Evolutionary conservation across 2,113 vertebrate genomes (phyloP), one percentile per base, ranked within the genome.

Genomic region (Stigmatopora nigra): DNA sequence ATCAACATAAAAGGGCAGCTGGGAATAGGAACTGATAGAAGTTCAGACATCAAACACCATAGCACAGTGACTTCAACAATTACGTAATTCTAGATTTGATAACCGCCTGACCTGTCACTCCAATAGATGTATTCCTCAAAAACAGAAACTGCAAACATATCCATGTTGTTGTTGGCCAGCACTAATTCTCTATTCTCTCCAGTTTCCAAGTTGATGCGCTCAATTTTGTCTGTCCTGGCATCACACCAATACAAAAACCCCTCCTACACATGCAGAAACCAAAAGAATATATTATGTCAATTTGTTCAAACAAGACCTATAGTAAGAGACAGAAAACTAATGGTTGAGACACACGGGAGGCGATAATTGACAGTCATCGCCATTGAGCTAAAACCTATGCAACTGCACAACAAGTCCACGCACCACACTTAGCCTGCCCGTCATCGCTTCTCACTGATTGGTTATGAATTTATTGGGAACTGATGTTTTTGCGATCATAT

Each of bases 111-210:
- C 97, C 95, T 92, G 69, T 98, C 97, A 0, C 96, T 98, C 97
- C 97, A 99, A 87, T 99, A 99, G 68, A 99, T 94, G 89, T 95
- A 98, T 61, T 86, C 93, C 84, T 97, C 94, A 1, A 98, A 99
- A 78, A 99, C 95, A 0, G 95, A 97, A 68, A 99, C 95, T 0
- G 96, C 97, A 86, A 99, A 99, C 97, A 99, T 99, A 87, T 99
- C 97, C 94, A 98, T 99, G 91, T 99, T 99, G 82, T 98, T 98
- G 90, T 87, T 98, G 84, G 91, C 89, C 63, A 99, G 89, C 35
- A 99, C 96, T 4, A 97, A 91, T 76, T 98, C 94, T 0, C 97
- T 82, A 87, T 95, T 94, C 80, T 96, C 93, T 0, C 97, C 97
- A 0, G 93, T 97, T 85, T 98, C 96, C 83, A 99, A 85, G 81